Percentiles rank a stretch among this genome's conserved stretches.
These are phyloP conservation scores for Malurus elegans DNA, from an alignment of 2,113 vertebrate genomes.

Conservation along the genomic window DNA sequence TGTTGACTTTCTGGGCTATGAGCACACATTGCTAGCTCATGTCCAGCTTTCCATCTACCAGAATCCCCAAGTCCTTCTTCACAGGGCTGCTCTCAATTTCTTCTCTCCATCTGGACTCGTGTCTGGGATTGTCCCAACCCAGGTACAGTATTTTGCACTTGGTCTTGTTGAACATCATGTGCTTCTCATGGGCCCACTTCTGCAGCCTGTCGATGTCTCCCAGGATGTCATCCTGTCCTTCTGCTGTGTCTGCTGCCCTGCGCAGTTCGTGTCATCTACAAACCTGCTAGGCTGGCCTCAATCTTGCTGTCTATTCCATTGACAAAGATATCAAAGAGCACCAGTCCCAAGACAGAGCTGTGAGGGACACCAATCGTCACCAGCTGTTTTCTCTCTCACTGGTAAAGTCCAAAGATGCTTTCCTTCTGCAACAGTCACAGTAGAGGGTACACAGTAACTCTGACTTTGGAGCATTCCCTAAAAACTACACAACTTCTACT, in stretches of 20 bases:
- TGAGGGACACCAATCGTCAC: neutral
- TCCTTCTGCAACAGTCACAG: neutral
- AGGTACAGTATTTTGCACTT: neutral
- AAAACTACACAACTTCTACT: neutral
- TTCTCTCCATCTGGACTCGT: fast-evolving
- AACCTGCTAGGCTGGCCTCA: neutral
- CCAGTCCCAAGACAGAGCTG: neutral
- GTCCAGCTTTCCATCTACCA: neutral
- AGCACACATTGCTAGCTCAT: fast-evolving
- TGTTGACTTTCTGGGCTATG: neutral
- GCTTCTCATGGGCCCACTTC: fast-evolving
- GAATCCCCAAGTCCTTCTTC: neutral
- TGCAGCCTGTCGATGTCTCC: neutral
- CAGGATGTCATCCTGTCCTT: too few species aligned
- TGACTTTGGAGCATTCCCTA: neutral
- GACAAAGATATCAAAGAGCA: neutral
- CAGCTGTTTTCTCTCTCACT: neutral
- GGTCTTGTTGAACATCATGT: neutral
- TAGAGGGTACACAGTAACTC: neutral
- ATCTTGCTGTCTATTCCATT: neutral
- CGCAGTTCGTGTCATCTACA: neutral
- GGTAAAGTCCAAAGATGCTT: neutral
- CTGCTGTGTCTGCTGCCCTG: neutral
- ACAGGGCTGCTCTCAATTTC: neutral
- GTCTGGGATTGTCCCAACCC: neutral